phyloP scores from a whole-genome alignment of 35 echinoderm and acorn worm species.

The Eucidaris tribuloides region DNA sequence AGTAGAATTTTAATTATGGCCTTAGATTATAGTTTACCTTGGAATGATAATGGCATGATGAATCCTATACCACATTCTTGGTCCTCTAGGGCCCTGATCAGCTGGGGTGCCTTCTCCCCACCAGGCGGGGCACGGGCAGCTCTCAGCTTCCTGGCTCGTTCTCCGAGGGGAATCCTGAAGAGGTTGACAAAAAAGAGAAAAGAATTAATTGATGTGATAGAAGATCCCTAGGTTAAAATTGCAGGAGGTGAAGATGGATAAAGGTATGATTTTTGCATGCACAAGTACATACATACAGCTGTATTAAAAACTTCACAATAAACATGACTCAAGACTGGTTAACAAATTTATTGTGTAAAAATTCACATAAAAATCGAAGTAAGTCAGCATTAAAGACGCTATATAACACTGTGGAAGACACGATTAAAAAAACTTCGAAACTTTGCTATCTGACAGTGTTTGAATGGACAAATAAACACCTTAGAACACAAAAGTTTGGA shows the following conservation, averaged over 20 bases:
- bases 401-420: no score
- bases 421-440: no score
- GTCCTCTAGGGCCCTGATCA: conserved; percentile 72
- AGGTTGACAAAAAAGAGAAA: background rate
- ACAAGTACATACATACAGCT: no score
- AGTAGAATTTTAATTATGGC: background rate
- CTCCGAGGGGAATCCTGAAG: conserved; percentile 90
- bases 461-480: no score
- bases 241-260: no score
- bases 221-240: background rate
- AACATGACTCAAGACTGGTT: no score
- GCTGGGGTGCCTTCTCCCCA: conserved; percentile 75
- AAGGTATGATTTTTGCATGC: no score
- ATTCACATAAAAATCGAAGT: no score
- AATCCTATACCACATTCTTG: conserved; percentile 89
- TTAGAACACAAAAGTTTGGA: no score
- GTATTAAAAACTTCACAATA: background rate
- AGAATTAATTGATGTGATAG: background rate
- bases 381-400: no score
- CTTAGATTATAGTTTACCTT: conserved; percentile 53
- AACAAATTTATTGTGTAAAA: no score
- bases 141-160: conserved; percentile 80
- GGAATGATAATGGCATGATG: conserved; percentile 94
- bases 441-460: no score
- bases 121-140: conserved; percentile 70